These are phyloP conservation scores for Triplophysa yarkandensis DNA, from an alignment of 2,797 vertebrate species.

Conservation along the genomic window DNA sequence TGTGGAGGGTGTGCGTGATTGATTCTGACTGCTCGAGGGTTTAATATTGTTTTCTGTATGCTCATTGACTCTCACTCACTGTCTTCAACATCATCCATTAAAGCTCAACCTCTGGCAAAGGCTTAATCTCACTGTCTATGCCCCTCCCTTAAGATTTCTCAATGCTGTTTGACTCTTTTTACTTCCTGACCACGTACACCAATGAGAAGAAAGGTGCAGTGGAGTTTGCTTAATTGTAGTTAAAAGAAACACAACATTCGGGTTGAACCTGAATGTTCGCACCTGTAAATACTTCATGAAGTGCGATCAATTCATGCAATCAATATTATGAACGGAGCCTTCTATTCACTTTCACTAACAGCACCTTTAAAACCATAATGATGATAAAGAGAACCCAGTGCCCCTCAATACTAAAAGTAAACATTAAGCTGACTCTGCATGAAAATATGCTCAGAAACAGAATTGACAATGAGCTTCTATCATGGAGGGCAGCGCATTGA, in stretches of 20 bases:
- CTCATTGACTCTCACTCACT: conserved; percentile 75
- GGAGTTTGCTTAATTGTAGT: conserved; percentile 19
- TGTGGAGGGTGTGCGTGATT: conserved; percentile 72
- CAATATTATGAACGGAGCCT: neutral
- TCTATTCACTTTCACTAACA: neutral
- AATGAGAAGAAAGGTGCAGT: conserved; percentile 28
- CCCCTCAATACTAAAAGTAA: neutral
- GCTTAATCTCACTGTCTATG: conserved; percentile 52
- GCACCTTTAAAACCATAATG: conserved; percentile 4
- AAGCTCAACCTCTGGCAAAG: conserved; percentile 61
- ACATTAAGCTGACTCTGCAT: conserved; percentile 26
- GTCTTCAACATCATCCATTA: conserved; percentile 72
- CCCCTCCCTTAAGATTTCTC: conserved; percentile 52
- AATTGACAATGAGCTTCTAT: conserved; percentile 41
- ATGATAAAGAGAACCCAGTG: neutral
- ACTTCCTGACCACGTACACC: conserved; percentile 13
- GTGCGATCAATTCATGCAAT: conserved; percentile 24
- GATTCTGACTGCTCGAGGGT: conserved; percentile 75
- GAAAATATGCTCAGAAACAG: conserved; percentile 15
- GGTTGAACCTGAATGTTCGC: conserved; percentile 9
- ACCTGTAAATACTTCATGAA: conserved; percentile 23
- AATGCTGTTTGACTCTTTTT: neutral
- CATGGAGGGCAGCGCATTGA: conserved; percentile 34
- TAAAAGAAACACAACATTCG: conserved; percentile 10
- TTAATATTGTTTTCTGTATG: conserved; percentile 74